Conservation (phyloP, 2,888 invertebrate species). For the Patella ulyssiponensis region DNA sequence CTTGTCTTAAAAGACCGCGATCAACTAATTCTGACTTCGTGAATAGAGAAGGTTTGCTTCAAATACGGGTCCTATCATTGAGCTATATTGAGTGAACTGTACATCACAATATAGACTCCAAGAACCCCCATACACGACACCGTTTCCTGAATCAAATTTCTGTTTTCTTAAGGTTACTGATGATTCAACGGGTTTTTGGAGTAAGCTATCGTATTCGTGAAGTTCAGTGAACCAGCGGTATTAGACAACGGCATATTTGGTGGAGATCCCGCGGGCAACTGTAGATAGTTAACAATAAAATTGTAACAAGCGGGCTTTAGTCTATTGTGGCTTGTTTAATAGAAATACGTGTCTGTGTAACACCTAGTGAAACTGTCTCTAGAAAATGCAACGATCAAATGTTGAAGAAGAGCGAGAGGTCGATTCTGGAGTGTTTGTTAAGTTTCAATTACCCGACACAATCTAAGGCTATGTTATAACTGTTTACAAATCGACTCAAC, state of each 20-base stretch:
- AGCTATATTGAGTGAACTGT: too few relatives aligned
- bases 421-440: too few relatives aligned
- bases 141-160: background rate
- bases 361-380: background rate
- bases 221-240: background rate
- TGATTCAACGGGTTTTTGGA: background rate
- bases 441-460: too few relatives aligned
- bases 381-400: background rate
- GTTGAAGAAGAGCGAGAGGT: background rate
- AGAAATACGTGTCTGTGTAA: background rate
- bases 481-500: too few relatives aligned
- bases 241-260: background rate
- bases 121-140: too few relatives aligned
- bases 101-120: too few relatives aligned
- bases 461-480: too few relatives aligned
- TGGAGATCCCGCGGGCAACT: slow-evolving; percentile 6
- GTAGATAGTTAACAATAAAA: slow-evolving; percentile 2
- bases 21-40: too few relatives aligned
- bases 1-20: too few relatives aligned
- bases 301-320: background rate
- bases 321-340: slow-evolving; percentile 9
- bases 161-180: slow-evolving; percentile 5
- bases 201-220: background rate
- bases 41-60: too few relatives aligned
- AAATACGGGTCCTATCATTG: too few relatives aligned